Evolutionary conservation across 2,113 vertebrate species (phyloP), one percentile per base, ranked within the genome.

Genomic region (Hemiprocne comata): DNA sequence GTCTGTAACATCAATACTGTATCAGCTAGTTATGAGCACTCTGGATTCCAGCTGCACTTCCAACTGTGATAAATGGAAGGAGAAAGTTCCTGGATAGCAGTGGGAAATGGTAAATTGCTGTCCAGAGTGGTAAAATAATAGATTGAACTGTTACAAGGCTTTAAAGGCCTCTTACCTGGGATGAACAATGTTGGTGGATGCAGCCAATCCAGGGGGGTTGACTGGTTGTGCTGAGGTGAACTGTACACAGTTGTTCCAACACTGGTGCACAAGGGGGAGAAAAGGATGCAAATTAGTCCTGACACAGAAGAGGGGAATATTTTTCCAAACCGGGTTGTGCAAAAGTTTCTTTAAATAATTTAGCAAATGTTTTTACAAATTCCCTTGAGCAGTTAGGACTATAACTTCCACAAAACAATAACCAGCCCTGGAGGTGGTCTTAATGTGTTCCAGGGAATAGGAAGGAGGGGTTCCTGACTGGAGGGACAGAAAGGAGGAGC

Each of bases 221-320:
- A n/a, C 17, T 20, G 9, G 6, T 28, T 28, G 26, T 6, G 15
- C 40, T 66, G 36, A 17, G 38, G 7, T 34, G 50, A 8, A 11
- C 25, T 58, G 3, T 0, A 7, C 1, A n/a, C 6, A 9, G n/a
- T 11, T 23, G 33, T 55, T 64, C 6, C 54, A 71, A n/a, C n/a
- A 9, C 16, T 5, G 40, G 11, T 29, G 19, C 8, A 13, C n/a
- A 34, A 38, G 53, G 19, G 71, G 62, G 12, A 42, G 38, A 62
- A 48, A 90, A 33, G 48, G 40, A 73, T n/a, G 28, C 64, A 85
- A 71, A 69, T 28, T 1, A 54, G 5, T 24, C n/a, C 36, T 4
- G 2, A 25, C 2, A 12, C 0, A 51, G 17, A 38, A 11, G 18
- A 48, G 20, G 9, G 25, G 20, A 1, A 4, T 3, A n/a, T 66